Percentiles rank a stretch among this genome's conserved stretches.
phyloP scores from a whole-genome alignment of 92 coral and sea anemone genomes.

The Bergia sp. region DNA sequence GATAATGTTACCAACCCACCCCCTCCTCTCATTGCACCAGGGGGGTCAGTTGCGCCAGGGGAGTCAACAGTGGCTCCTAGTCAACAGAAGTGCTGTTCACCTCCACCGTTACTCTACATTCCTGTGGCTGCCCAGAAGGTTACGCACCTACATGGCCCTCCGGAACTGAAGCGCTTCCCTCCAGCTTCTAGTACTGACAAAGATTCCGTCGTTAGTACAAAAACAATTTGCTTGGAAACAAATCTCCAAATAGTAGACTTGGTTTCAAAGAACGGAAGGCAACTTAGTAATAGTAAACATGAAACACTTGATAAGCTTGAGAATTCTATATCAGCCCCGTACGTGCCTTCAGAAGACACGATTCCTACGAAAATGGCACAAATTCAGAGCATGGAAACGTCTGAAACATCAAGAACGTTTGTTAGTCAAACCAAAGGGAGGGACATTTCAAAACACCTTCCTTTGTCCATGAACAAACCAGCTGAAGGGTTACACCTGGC shows the following conservation, averaged over 20 bases:
- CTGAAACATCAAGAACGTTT: background rate
- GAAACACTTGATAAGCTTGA: background rate
- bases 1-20: slow-evolving; percentile 13
- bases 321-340: background rate
- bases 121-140: slow-evolving; percentile 91
- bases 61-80: slow-evolving; percentile 51
- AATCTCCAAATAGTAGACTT: background rate
- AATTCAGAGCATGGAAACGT: background rate
- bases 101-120: slow-evolving; percentile 84
- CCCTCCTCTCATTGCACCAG: slow-evolving; percentile 51
- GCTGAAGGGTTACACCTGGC: slow-evolving; percentile 24
- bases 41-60: slow-evolving; percentile 50
- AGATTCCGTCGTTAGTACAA: background rate
- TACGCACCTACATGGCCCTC: slow-evolving; percentile 88
- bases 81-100: slow-evolving; percentile 62
- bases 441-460: background rate
- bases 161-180: slow-evolving; percentile 72
- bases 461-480: background rate
- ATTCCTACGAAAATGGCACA: background rate
- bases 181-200: background rate
- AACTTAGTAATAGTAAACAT: background rate
- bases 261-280: background rate
- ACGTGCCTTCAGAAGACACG: slow-evolving; percentile 1
- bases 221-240: background rate
- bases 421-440: background rate